Evolutionary conservation across 1,140 invertebrate species (phyloP), one percentile per base, ranked within the genome.

Genomic region (Zelostemma sp.): DNA sequence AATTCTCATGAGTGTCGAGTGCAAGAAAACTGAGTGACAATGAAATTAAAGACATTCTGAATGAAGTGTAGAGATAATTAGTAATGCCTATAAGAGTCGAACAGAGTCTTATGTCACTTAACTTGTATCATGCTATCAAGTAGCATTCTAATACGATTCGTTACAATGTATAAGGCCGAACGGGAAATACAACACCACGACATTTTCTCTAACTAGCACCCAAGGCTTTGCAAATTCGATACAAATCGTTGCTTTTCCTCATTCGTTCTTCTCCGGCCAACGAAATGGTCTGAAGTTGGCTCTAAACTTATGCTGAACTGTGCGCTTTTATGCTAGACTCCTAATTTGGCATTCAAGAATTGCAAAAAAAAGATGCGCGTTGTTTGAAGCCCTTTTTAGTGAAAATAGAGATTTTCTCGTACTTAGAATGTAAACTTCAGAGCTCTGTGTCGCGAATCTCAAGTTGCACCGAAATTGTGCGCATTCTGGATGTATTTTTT

Each of bases 1-100:
- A 61, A 62, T 72, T 72, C 69, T 57, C 69, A 72, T 68, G 64
- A 49, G 60, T 72, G 54, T 72, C 69, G 19, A 33, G 28, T 68
- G 40, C 49, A 55, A 57, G 47, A 63, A 54, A 60, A 41, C 57
- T 6, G 49, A 38, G 40, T 35, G 17, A 61, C 53, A 69, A 60
- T 41, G 50, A 63, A 49, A 58, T 40, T 50, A 60, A 56, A 64
- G 67, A 53, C 59, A 51, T 70, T 70, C 60, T 60, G 41, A 57
- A 54, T 59, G 59, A 63, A 50, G 8, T 41, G 35, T 58, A 31
- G 41, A 51, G 62, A 65, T 58, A 58, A 65, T 58, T 59, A 43
- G 41, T 57, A 58, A 47, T 58, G 61, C 54, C 48, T 51, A n/a
- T n/a, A 57, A 35, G 35, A 50, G 28, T 11, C 14, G n/a, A 33